Evolutionary conservation across 2,113 vertebrate species (phyloP).

Genomic region (Tautogolabrus adspersus): DNA sequence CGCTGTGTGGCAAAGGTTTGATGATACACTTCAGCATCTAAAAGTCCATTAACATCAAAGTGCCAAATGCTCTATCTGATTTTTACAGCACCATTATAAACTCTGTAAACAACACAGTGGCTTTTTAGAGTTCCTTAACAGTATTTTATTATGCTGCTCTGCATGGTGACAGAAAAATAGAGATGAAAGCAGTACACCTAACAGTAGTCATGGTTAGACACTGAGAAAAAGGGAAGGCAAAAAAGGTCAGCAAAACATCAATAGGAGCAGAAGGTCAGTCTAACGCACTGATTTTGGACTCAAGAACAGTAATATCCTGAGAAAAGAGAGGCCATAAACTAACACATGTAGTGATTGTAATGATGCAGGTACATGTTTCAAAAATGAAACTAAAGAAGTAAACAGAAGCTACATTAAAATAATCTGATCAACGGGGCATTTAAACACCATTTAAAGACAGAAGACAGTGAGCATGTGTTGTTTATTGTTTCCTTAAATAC

Average conservation of each 20-base stretch:
- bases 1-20: background rate
- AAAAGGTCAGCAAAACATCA: background rate
- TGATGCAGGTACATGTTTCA: too few relatives aligned
- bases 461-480: too few relatives aligned
- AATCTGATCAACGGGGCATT: too few relatives aligned
- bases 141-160: conserved; percentile 4
- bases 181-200: background rate
- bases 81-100: conserved; percentile 6
- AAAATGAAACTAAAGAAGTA: too few relatives aligned
- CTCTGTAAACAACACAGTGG: background rate
- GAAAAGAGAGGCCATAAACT: background rate
- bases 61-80: background rate
- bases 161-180: background rate
- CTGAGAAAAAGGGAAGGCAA: background rate
- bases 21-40: background rate
- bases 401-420: too few relatives aligned
- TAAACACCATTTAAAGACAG: too few relatives aligned
- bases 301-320: background rate
- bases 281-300: background rate
- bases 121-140: background rate
- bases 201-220: background rate
- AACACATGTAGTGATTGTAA: background rate
- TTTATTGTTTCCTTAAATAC: too few relatives aligned
- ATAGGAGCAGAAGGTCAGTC: background rate
- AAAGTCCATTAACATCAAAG: conserved; percentile 7